Evolutionary conservation across 1,140 invertebrate species (phyloP), one percentile per base, ranked within the genome.

Genomic region (Ephestia elutella): DNA sequence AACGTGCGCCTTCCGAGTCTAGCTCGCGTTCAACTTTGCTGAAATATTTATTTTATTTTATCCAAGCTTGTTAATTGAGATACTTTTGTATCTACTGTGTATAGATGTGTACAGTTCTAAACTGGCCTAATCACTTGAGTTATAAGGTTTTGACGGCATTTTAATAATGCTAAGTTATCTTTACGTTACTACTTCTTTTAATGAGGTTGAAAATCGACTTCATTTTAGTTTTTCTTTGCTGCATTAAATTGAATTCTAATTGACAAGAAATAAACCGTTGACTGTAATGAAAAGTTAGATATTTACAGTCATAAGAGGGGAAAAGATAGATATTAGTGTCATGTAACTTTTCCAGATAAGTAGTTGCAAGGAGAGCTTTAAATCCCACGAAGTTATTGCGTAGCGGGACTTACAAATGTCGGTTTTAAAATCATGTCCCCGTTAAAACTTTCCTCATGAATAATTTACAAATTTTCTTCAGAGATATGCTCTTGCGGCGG

Each of bases 401-500:
- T 65, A 59, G 59, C 71, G 62, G 68, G 73, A 75, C 78, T 81
- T 84, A 84, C 80, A 82, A 86, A 86, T 78, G 80, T 82, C 73
- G 81, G 71, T 79, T 86, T 86, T 78, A 86, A 82, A 84, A 83
- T 83, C 82, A 85, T 82, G 80, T 83, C 78, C 74, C 79, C 68
- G 80, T 82, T 84, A 84, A 83, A 86, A 86, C 81, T 86, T 86
- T 83, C 78, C 73, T 83, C 83, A 86, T 86, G 83, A 86, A 86
- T 86, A 84, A 86, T 86, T 86, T 83, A 84, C 81, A 60, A 84
- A 86, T 83, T 80, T 81, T 81, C 76, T 80, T 79, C 81, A 71
- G 73, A 80, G 80, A 81, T 85, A 83, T 84, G 80, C 75, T 82
- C 76, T 82, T 80, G 78, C 73, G 63, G 75, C 66, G 56, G 75